These are phyloP conservation scores for Amphiprion ocellaris DNA, from an alignment of 2,113 vertebrate genomes.

Conservation along the genomic window DNA sequence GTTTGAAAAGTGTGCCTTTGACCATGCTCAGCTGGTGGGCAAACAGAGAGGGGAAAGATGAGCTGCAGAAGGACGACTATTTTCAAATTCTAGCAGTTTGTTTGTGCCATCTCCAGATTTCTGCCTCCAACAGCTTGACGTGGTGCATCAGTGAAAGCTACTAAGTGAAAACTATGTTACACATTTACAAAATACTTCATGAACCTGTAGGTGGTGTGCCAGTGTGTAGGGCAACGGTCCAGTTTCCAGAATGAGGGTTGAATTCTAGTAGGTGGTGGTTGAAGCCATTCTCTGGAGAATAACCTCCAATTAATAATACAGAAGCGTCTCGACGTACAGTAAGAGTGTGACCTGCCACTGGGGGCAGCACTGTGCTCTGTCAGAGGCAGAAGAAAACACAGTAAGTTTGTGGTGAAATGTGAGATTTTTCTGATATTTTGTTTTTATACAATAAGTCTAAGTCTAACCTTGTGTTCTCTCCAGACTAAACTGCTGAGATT, in stretches of 20 bases:
- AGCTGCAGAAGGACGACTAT: too few relatives aligned
- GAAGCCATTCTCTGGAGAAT: constrained; percentile 93
- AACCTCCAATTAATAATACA: constrained; percentile 91
- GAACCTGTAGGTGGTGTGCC: constrained; percentile 93
- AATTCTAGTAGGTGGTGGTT: constrained; percentile 92
- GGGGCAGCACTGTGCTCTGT: constrained; percentile 87
- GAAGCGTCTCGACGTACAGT: constrained; percentile 87
- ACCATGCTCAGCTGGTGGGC: too few relatives aligned
- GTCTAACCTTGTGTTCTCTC: constrained; percentile 88
- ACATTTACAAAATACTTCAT: constrained; percentile 7
- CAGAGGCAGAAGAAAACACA: neutral
- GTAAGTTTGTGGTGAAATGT: neutral
- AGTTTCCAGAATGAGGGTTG: constrained; percentile 85
- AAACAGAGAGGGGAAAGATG: too few relatives aligned
- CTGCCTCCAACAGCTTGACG: neutral
- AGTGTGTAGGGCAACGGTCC: constrained; percentile 87
- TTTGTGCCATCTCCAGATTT: too few relatives aligned
- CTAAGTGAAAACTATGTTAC: neutral
- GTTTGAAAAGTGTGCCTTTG: too few relatives aligned
- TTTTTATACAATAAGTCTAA: neutral
- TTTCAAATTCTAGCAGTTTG: too few relatives aligned
- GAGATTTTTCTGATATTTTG: neutral
- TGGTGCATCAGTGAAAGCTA: neutral
- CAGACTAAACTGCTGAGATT: constrained; percentile 92
- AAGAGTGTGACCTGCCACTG: constrained; percentile 90